These are phyloP conservation scores for Cantharis flavilabris DNA, from an alignment of 2,888 invertebrate genomes.

Conservation along the genomic window DNA sequence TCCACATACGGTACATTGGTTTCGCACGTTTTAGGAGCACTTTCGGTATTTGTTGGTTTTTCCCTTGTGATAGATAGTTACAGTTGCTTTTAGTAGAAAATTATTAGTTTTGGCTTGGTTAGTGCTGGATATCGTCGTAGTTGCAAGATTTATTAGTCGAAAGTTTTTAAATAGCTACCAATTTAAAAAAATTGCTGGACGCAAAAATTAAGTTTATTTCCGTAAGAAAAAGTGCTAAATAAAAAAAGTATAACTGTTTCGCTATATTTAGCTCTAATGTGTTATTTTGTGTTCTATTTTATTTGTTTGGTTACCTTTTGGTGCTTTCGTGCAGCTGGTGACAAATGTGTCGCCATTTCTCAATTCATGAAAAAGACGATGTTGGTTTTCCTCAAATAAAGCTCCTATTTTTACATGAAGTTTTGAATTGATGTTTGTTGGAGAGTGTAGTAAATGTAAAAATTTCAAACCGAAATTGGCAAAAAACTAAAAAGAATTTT, in stretches of 20 bases:
- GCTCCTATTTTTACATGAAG: constrained; percentile 38
- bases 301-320: constrained; percentile 29
- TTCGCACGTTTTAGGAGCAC: no score
- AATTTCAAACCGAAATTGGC: background rate
- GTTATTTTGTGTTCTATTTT: constrained; percentile 25
- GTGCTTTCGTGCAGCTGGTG: constrained; percentile 34
- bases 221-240: background rate
- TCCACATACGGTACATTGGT: no score
- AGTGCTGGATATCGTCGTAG: no score
- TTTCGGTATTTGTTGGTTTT: background rate
- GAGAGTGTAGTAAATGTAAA: background rate
- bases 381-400: constrained; percentile 36
- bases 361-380: constrained; percentile 34
- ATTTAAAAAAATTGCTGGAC: no score
- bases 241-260: background rate
- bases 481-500: background rate
- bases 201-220: background rate
- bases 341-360: constrained; percentile 35
- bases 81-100: no score
- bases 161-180: no score
- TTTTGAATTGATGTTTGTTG: constrained; percentile 31
- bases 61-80: no score
- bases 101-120: no score
- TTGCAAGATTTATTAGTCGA: no score
- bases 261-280: constrained; percentile 10